Conservation (phyloP, 2,797 vertebrate species). For the Coccyzus lansbergi region DNA sequence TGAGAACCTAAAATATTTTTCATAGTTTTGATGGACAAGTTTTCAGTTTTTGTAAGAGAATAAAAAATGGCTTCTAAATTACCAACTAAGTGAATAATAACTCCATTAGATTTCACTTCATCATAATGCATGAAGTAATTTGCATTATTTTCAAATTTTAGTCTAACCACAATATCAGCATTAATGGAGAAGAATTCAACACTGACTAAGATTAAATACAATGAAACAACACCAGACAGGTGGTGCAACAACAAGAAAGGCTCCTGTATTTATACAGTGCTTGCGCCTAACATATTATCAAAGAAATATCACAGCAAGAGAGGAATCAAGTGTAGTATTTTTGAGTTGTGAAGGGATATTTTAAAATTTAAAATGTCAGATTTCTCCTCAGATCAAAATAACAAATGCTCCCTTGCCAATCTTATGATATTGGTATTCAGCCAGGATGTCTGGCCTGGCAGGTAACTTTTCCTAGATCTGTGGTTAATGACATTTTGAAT, state of each 20-base stretch:
- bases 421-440: background rate
- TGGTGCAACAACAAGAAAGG: background rate
- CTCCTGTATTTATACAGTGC: background rate
- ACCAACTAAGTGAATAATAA: background rate
- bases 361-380: background rate
- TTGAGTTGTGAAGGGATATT: background rate
- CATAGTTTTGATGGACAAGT: background rate
- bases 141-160: background rate
- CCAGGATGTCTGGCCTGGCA: background rate
- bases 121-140: background rate
- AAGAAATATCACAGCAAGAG: background rate
- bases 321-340: background rate
- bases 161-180: background rate
- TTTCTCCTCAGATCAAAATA: slow-evolving; percentile 16
- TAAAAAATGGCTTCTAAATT: background rate
- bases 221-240: background rate
- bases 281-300: background rate
- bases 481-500: slow-evolving; percentile 49
- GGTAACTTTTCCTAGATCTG: slow-evolving; percentile 26
- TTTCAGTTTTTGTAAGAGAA: background rate
- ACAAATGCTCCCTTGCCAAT: background rate
- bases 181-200: background rate
- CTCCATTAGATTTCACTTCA: background rate
- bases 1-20: background rate
- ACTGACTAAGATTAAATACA: background rate